Percentiles rank a stretch among this genome's conserved stretches.
These are phyloP conservation scores for Pogonophryne albipinna DNA, from an alignment of 2,797 vertebrate species.

Conservation along the genomic window DNA sequence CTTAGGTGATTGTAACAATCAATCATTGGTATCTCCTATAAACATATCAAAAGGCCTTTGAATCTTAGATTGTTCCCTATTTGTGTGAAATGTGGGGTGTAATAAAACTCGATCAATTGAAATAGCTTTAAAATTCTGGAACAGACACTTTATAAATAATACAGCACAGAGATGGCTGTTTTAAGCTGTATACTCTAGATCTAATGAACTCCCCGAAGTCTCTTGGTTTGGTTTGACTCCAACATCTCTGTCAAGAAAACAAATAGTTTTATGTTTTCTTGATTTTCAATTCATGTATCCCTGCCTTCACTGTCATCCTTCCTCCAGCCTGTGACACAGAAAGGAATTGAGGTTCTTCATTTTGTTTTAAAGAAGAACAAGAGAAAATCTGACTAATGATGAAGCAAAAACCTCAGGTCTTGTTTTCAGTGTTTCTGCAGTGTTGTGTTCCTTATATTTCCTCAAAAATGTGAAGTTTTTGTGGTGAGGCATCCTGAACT, in stretches of 20 bases:
- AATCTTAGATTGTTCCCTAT: conserved; percentile 2
- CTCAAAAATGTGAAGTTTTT: conserved; percentile 8
- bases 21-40: background rate
- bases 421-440: background rate
- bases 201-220: conserved; percentile 16
- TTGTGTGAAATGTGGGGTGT: background rate
- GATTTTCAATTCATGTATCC: conserved; percentile 20
- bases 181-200: conserved; percentile 1
- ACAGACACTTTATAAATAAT: conserved; percentile 11
- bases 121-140: conserved; percentile 17
- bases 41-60: conserved; percentile 12
- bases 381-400: background rate
- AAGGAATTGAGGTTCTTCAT: conserved; percentile 22
- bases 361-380: background rate
- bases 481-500: conserved; percentile 16
- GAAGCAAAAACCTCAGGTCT: background rate
- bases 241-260: conserved; percentile 12
- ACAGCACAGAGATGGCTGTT: background rate
- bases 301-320: background rate
- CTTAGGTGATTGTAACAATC: background rate
- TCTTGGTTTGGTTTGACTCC: conserved; percentile 1
- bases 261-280: conserved; percentile 15
- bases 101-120: background rate
- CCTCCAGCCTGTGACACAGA: conserved; percentile 21
- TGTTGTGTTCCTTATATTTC: background rate